Conservation (phyloP, 1,140 invertebrate species). For the Cydia amplana region DNA sequence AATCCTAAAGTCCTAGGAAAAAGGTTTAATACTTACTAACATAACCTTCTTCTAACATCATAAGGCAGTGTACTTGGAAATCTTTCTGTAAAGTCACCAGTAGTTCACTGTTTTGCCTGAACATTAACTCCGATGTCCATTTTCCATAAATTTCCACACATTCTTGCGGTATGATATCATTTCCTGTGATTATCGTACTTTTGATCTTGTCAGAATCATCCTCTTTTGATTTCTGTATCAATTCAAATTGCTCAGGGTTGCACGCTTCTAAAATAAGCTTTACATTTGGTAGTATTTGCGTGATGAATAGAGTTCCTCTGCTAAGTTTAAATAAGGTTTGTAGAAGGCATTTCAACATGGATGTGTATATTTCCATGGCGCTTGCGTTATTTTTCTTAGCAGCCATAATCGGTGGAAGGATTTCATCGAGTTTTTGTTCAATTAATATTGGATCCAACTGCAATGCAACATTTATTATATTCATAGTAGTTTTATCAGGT, state of each 20-base stretch:
- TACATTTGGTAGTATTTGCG: conserved; percentile 60
- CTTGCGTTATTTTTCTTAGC: conserved; percentile 56
- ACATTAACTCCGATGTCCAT: conserved; percentile 66
- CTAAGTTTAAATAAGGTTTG: conserved; percentile 70
- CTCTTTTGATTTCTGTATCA: conserved; percentile 59
- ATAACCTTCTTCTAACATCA: conserved; percentile 64
- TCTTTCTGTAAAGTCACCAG: conserved; percentile 63
- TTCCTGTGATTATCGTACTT: conserved; percentile 59
- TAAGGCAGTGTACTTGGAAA: conserved; percentile 64
- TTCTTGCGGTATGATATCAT: conserved; percentile 61
- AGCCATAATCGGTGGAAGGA: conserved; percentile 63
- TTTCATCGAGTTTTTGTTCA: conserved; percentile 59
- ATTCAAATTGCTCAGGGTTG: conserved; percentile 64
- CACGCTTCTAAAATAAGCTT: conserved; percentile 56
- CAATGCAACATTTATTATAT: conserved; percentile 63
- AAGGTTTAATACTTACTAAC: conserved; percentile 55
- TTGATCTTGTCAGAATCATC: conserved; percentile 51
- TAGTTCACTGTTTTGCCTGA: conserved; percentile 68
- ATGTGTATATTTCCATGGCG: conserved; percentile 50
- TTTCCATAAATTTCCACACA: conserved; percentile 64
- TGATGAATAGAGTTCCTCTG: conserved; percentile 59
- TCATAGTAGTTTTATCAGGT: conserved; percentile 60
- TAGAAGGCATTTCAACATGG: conserved; percentile 62
- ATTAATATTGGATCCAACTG: conserved; percentile 65
- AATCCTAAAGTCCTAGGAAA: no score